phyloP scores from a whole-genome alignment of 2,888 invertebrate species.

The Mythimna ferrago region DNA sequence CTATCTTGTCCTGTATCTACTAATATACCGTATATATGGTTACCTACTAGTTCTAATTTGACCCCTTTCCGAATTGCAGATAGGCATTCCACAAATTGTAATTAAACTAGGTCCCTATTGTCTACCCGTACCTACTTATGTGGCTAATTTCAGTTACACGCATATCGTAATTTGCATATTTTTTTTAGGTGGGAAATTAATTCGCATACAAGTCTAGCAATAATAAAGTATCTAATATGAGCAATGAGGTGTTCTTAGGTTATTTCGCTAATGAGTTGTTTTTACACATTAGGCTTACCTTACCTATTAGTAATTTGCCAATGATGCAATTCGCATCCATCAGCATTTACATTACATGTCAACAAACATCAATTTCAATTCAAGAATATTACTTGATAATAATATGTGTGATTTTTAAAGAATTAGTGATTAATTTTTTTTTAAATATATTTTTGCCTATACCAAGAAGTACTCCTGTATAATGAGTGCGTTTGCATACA shows the following conservation, averaged over 20 bases:
- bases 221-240: background rate
- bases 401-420: background rate
- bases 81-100: no score
- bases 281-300: background rate
- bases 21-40: no score
- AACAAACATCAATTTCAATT: slow-evolving; percentile 19
- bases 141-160: background rate
- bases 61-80: background rate
- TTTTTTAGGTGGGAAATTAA: no score
- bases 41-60: no score
- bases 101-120: background rate
- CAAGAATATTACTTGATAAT: slow-evolving; percentile 2
- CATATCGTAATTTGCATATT: background rate
- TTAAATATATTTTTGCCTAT: no score
- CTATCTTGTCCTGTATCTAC: background rate
- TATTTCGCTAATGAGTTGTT: background rate
- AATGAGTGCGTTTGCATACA: no score
- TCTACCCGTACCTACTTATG: background rate
- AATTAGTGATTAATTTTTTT: background rate
- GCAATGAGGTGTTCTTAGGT: background rate
- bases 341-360: slow-evolving; percentile 13
- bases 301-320: background rate
- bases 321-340: slow-evolving; percentile 16
- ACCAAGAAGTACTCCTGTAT: no score
- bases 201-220: background rate